A percentile compares a stretch with the other conserved stretches of the same genome.
Conservation (phyloP, 2,113 vertebrate species). For the Sinocyclocheilus anophthalmus region DNA sequence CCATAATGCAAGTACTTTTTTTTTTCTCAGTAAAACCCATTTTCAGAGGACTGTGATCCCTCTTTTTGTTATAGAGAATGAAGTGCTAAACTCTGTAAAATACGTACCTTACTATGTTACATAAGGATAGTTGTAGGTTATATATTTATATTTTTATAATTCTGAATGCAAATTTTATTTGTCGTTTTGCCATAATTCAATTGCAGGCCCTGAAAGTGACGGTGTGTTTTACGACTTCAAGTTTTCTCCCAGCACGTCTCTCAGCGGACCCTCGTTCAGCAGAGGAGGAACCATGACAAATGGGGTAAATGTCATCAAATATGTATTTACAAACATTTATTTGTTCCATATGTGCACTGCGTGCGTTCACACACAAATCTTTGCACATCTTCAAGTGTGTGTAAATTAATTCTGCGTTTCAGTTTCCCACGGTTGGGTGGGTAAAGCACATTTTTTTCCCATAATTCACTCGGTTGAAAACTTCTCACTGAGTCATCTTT, state of each 20-base stretch:
- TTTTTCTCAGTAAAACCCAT: background rate
- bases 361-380: background rate
- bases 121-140: background rate
- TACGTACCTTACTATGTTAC: background rate
- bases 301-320: conserved; percentile 50
- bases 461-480: background rate
- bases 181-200: background rate
- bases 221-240: conserved; percentile 60
- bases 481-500: background rate
- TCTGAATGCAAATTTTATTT: background rate
- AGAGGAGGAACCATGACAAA: conserved; percentile 51
- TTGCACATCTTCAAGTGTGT: background rate
- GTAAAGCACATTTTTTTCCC: background rate
- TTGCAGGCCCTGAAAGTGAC: conserved; percentile 65
- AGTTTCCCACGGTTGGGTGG: conserved; percentile 18
- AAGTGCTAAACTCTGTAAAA: background rate
- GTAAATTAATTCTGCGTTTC: background rate
- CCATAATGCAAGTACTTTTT: background rate
- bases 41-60: background rate
- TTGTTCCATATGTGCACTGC: background rate
- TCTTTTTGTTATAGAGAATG: background rate
- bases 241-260: background rate
- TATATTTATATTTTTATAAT: background rate
- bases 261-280: conserved; percentile 58
- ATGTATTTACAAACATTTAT: conserved; percentile 30